Evolutionary conservation across 1,140 invertebrate genomes (phyloP).

Genomic region (Drosophila burlai): DNA sequence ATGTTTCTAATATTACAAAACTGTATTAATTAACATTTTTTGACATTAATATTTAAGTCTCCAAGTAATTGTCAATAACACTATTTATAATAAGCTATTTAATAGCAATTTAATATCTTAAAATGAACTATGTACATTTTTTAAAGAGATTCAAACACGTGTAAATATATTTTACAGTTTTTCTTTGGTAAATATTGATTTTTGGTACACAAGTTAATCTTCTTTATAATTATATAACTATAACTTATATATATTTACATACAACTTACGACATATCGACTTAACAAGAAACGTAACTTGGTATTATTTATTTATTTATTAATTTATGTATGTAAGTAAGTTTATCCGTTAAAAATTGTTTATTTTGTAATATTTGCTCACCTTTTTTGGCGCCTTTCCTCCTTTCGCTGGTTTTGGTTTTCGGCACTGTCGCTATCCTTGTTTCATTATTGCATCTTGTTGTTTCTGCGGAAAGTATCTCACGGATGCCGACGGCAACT

Average conservation of each 20-base stretch:
- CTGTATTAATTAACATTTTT: background rate
- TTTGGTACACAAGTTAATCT: no score
- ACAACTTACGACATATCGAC: no score
- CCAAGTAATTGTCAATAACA: no score
- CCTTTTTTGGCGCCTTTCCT: conserved; percentile 13
- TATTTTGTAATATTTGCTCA: background rate
- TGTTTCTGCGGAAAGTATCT: conserved; percentile 22
- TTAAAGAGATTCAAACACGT: background rate
- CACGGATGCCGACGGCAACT: conserved; percentile 44
- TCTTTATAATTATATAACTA: no score
- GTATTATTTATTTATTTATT: no score
- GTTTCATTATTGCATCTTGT: conserved; percentile 15
- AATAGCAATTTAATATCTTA: background rate
- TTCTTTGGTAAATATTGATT: no score
- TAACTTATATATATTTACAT: no score
- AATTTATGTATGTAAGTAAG: background rate
- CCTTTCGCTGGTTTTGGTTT: background rate
- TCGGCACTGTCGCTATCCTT: conserved; percentile 19
- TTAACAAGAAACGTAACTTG: no score
- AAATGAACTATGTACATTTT: background rate
- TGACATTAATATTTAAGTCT: no score
- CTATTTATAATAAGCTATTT: background rate
- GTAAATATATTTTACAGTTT: background rate
- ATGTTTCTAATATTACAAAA: background rate
- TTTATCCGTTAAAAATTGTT: no score